A percentile compares a stretch with the other conserved stretches of the same genome.
Conservation (phyloP, 2,797 vertebrate genomes). For the Gephyroberyx darwinii region DNA sequence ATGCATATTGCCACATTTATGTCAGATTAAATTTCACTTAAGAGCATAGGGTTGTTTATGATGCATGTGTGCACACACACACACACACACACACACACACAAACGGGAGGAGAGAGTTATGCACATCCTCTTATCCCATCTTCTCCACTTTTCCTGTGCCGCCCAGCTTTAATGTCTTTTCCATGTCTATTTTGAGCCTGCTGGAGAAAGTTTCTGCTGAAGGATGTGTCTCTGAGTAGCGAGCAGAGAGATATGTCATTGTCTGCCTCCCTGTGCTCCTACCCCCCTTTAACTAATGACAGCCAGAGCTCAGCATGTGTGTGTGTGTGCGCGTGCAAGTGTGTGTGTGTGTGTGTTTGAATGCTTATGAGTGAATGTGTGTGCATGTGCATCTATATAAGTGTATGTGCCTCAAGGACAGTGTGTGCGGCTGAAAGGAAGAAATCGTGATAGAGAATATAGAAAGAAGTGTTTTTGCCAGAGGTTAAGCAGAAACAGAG, state of each 20-base stretch:
- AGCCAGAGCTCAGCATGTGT: conserved; percentile 46
- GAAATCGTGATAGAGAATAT: conserved; percentile 46
- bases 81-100: conserved; percentile 40
- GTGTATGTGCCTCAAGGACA: not conserved
- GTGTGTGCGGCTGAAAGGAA: conserved; percentile 20
- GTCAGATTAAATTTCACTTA: conserved; percentile 48
- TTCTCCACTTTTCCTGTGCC: conserved; percentile 61
- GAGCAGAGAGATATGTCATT: conserved; percentile 76
- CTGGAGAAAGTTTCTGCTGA: conserved; percentile 75
- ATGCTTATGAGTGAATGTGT: conserved; percentile 13
- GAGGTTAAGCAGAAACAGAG: conserved; percentile 45
- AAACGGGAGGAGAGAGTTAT: conserved; percentile 41
- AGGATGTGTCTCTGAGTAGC: conserved; percentile 76
- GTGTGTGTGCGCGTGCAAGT: conserved; percentile 11
- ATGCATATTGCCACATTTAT: conserved; percentile 30
- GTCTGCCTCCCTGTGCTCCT: conserved; percentile 70
- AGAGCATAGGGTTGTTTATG: conserved; percentile 46
- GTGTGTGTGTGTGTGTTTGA: conserved; percentile 7
- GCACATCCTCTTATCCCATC: conserved; percentile 65
- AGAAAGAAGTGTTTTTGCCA: conserved; percentile 47
- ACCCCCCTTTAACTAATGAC: conserved; percentile 75
- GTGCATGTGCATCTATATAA: conserved; percentile 10
- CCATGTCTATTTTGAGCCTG: conserved; percentile 76
- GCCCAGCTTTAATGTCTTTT: conserved; percentile 80
- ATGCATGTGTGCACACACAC: conserved; percentile 22